These are phyloP conservation scores for Anolis sagrei DNA, from an alignment of 2,113 vertebrate genomes.

Conservation along the genomic window DNA sequence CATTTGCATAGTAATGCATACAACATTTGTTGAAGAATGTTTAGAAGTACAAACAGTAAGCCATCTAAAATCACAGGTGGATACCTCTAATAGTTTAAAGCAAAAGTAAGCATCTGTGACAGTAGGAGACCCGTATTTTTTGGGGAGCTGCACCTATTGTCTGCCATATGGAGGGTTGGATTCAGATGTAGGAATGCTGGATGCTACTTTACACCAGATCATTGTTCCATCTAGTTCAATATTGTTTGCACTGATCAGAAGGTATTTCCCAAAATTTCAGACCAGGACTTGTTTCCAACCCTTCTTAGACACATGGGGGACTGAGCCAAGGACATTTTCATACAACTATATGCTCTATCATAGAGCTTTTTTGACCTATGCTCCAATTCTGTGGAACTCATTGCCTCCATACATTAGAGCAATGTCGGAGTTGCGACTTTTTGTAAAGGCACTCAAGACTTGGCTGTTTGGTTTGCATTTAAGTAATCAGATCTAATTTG, in stretches of 20 bases:
- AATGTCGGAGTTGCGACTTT: no score
- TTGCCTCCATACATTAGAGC: no score
- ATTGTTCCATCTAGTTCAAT: not conserved
- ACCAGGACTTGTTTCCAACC: not conserved
- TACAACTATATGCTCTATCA: not conserved
- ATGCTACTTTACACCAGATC: not conserved
- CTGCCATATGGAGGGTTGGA: no score
- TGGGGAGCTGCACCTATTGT: no score
- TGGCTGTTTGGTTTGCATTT: no score
- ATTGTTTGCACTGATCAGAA: not conserved
- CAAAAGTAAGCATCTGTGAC: not conserved
- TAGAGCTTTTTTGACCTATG: no score
- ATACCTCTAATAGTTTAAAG: not conserved
- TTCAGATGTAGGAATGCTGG: not conserved
- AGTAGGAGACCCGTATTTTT: no score
- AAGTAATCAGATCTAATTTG: no score
- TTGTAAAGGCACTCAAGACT: no score
- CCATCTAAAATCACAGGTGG: not conserved
- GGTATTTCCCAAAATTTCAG: not conserved
- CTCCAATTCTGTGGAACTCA: no score
- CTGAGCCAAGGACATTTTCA: not conserved
- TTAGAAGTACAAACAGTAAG: not conserved
- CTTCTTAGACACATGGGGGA: not conserved
- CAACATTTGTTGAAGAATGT: not conserved
- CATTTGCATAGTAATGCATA: not conserved